These are phyloP conservation scores for Pseudochirops corinnae DNA, from an alignment of 2,797 vertebrate species.

Conservation along the genomic window DNA sequence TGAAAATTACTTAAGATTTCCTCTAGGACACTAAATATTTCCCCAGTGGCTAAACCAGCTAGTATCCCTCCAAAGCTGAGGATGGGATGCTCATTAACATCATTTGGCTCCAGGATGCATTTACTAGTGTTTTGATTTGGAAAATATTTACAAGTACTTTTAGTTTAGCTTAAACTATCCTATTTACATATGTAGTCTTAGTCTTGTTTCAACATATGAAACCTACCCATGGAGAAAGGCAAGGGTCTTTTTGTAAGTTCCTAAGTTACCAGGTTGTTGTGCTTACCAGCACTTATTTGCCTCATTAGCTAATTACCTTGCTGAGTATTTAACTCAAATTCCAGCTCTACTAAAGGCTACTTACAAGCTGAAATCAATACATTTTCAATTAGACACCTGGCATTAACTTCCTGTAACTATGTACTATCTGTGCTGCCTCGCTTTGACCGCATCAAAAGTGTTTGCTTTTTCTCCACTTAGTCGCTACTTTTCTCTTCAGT, in stretches of 20 bases:
- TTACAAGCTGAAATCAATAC: slow-evolving; percentile 81
- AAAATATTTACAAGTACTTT: slow-evolving; percentile 77
- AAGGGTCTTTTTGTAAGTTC: slow-evolving; percentile 64
- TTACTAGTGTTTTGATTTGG: slow-evolving; percentile 64
- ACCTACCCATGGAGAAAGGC: slow-evolving; percentile 44
- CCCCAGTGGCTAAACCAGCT: slow-evolving; percentile 74
- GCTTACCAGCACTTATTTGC: slow-evolving; percentile 68
- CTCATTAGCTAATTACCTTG: slow-evolving; percentile 81
- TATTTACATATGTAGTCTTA: slow-evolving; percentile 57
- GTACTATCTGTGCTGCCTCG: slow-evolving; percentile 78
- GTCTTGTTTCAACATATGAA: slow-evolving; percentile 70
- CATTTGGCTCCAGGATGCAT: slow-evolving; percentile 78
- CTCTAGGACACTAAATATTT: slow-evolving; percentile 70
- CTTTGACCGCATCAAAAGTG: slow-evolving; percentile 72
- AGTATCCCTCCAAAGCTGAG: slow-evolving; percentile 61
- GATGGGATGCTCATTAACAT: slow-evolving; percentile 72
- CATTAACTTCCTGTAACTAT: slow-evolving; percentile 78
- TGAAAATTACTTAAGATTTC: slow-evolving; percentile 75
- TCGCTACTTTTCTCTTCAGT: slow-evolving; percentile 65
- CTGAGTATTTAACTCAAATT: slow-evolving; percentile 76
- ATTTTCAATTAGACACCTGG: slow-evolving; percentile 80
- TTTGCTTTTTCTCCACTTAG: slow-evolving; percentile 75
- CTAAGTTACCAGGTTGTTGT: slow-evolving; percentile 68
- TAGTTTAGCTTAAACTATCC: slow-evolving; percentile 67
- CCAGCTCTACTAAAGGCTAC: slow-evolving; percentile 79